Conservation (phyloP, 2,113 vertebrate genomes). For the Acrocephalus kingi region DNA sequence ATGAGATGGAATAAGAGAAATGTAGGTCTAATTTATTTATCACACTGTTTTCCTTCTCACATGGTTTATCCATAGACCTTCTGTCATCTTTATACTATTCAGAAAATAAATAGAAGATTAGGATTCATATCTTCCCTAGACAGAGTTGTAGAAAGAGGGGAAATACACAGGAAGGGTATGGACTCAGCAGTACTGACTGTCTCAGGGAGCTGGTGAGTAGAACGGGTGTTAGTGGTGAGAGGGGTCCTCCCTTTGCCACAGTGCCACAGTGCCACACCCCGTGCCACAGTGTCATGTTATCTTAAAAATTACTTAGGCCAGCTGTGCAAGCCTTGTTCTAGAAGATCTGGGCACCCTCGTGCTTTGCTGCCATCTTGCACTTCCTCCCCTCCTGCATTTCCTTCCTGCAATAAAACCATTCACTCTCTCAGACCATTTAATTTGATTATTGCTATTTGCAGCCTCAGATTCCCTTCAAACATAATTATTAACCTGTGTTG, state of each 20-base stretch:
- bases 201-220: neutral
- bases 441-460: neutral
- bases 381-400: neutral
- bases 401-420: neutral
- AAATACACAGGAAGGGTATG: neutral
- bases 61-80: neutral
- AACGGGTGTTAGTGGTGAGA: neutral
- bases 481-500: neutral
- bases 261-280: no score
- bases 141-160: neutral
- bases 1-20: neutral
- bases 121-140: neutral
- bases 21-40: neutral
- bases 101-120: neutral
- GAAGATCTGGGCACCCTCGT: neutral
- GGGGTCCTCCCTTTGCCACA: neutral
- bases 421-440: accelerated
- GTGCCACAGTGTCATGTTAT: neutral
- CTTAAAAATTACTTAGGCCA: neutral
- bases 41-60: neutral
- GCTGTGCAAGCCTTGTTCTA: neutral
- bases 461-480: neutral
- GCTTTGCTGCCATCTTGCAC: neutral
- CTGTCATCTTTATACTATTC: neutral
- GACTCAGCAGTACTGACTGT: neutral